Conservation (phyloP, 92 coral and sea anemone genomes). For the Siderastrea radians region DNA sequence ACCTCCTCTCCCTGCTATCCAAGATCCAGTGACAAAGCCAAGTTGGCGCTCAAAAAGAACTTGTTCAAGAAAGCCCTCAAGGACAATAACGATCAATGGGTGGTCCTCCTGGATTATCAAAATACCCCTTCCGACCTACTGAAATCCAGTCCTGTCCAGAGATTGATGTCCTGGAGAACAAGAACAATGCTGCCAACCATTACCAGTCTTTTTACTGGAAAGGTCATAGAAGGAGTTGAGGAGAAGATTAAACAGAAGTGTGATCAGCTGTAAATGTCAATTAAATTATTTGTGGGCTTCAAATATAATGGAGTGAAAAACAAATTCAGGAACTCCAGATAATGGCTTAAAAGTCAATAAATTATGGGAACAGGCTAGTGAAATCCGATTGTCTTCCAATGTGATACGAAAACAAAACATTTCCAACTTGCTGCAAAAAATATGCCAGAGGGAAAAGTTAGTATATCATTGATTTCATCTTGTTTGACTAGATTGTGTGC, state of each 20-base stretch:
- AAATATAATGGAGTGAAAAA: too few species aligned
- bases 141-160: slow-evolving; percentile 10
- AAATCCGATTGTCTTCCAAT: too few species aligned
- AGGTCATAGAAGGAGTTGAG: background rate
- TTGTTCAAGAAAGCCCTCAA: slow-evolving; percentile 12
- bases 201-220: background rate
- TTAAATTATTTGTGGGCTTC: too few species aligned
- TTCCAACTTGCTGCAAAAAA: too few species aligned
- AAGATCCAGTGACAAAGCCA: background rate
- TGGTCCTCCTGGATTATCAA: slow-evolving; percentile 12
- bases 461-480: too few species aligned
- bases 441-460: too few species aligned
- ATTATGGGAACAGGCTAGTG: too few species aligned
- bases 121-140: background rate
- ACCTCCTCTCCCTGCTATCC: background rate
- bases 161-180: slow-evolving; percentile 12
- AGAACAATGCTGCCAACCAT: background rate
- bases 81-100: slow-evolving; percentile 1
- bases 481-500: too few species aligned
- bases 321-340: too few species aligned
- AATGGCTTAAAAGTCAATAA: too few species aligned
- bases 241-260: background rate
- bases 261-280: too few species aligned
- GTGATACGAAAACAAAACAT: too few species aligned
- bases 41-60: slow-evolving; percentile 20